Evolutionary conservation across 2,113 vertebrate genomes (phyloP).

Genomic region (Bambusicola thoracicus): DNA sequence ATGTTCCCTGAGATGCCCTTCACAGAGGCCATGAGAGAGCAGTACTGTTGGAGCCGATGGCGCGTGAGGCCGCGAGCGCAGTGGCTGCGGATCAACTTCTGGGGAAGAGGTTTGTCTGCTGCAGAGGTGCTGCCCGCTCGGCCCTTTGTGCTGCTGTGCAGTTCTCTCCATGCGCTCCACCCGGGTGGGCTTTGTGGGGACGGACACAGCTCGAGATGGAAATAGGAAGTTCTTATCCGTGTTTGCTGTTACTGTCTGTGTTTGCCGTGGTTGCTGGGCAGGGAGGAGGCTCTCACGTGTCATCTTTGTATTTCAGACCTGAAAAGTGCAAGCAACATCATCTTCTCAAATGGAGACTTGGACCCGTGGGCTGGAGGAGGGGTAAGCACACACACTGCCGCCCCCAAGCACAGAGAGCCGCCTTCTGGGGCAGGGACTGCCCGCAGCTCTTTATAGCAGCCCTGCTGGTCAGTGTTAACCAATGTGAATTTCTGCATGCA

Average conservation of each 20-base stretch:
- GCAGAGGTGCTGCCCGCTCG: neutral
- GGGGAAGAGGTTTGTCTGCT: slow-evolving; percentile 82
- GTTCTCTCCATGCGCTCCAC: too few species aligned
- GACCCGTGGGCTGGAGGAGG: slow-evolving; percentile 95
- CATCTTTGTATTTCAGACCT: slow-evolving; percentile 78
- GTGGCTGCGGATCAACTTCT: slow-evolving; percentile 87
- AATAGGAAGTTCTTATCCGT: neutral
- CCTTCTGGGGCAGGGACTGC: neutral
- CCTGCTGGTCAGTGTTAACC: neutral
- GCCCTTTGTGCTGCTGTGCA: too few species aligned
- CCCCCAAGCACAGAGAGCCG: neutral
- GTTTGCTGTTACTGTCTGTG: neutral
- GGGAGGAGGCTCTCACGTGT: neutral
- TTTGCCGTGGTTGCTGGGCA: neutral
- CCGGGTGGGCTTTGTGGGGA: neutral
- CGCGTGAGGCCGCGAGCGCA: slow-evolving; percentile 77
- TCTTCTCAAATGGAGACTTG: slow-evolving; percentile 95
- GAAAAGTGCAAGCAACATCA: slow-evolving; percentile 88
- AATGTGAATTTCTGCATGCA: neutral
- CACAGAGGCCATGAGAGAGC: slow-evolving; percentile 73
- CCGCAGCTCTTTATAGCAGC: neutral
- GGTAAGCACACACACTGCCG: slow-evolving; percentile 72
- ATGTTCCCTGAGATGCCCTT: slow-evolving; percentile 90
- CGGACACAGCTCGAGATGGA: neutral
- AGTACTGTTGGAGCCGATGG: slow-evolving; percentile 87